These are phyloP conservation scores for Artemia sinica DNA, from an alignment of 2,888 invertebrate species.

Conservation along the genomic window DNA sequence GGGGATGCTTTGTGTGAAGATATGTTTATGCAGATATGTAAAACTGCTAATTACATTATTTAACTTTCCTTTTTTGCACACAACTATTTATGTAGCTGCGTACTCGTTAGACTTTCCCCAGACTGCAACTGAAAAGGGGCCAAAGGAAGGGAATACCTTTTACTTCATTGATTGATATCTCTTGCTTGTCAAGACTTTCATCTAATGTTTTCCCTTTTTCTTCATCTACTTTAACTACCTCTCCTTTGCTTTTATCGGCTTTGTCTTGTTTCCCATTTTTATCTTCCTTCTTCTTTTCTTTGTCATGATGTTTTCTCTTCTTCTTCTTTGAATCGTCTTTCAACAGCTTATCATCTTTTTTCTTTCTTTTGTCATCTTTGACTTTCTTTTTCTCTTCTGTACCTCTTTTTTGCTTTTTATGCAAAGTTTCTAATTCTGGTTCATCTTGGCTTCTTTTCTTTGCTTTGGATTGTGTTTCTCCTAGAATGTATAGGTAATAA, in stretches of 20 bases:
- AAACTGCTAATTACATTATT: no score
- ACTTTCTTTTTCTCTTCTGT: slow-evolving; percentile 11
- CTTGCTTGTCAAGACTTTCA: no score
- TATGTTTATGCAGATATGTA: no score
- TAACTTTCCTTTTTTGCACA: no score
- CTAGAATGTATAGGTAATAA: background rate
- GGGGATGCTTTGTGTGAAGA: no score
- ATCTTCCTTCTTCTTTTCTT: slow-evolving; percentile 4
- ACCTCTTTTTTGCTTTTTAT: background rate
- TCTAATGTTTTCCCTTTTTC: background rate
- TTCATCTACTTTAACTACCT: background rate
- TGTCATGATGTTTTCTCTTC: slow-evolving; percentile 9
- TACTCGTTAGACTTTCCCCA: no score
- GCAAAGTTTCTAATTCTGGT: background rate
- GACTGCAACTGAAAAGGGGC: no score
- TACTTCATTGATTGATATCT: no score
- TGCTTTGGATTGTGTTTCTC: background rate
- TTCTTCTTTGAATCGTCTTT: slow-evolving; percentile 1
- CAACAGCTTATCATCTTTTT: slow-evolving; percentile 6
- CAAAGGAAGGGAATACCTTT: no score
- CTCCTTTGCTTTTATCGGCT: background rate
- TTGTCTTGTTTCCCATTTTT: slow-evolving; percentile 9
- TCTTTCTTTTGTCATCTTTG: slow-evolving; percentile 4
- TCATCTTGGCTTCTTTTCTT: background rate
- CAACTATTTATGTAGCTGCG: no score